Evolutionary conservation across 2,113 vertebrate genomes (phyloP).

Genomic region (Antechinus flavipes): DNA sequence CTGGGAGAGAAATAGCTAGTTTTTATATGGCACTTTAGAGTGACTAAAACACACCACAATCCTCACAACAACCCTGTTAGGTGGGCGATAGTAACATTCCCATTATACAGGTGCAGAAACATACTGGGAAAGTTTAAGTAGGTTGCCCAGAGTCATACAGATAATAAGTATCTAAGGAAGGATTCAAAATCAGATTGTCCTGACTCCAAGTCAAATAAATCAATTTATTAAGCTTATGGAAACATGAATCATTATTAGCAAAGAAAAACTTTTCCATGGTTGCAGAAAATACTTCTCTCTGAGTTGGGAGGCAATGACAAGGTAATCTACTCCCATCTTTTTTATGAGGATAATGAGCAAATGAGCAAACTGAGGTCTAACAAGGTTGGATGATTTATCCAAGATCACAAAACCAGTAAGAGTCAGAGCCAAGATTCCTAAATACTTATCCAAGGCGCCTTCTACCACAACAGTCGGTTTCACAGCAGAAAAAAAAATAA

Average conservation of each 20-base stretch:
- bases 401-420: neutral
- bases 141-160: neutral
- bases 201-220: neutral
- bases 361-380: neutral
- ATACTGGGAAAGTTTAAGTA: neutral
- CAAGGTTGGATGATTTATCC: neutral
- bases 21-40: neutral
- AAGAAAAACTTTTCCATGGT: neutral
- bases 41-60: neutral
- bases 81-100: neutral
- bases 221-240: neutral
- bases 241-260: neutral
- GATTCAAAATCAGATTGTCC: neutral
- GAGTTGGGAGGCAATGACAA: neutral
- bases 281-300: neutral
- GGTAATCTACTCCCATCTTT: rapidly evolving
- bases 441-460: neutral
- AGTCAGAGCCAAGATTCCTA: neutral
- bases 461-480: neutral
- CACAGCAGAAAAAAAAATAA: rapidly evolving
- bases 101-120: neutral
- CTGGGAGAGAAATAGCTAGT: neutral
- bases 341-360: neutral
- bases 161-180: neutral
- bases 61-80: neutral